Percentiles rank a stretch among this genome's conserved stretches.
Conservation (phyloP, 2,888 invertebrate species). For the Sinopyrophorus schimmeli region DNA sequence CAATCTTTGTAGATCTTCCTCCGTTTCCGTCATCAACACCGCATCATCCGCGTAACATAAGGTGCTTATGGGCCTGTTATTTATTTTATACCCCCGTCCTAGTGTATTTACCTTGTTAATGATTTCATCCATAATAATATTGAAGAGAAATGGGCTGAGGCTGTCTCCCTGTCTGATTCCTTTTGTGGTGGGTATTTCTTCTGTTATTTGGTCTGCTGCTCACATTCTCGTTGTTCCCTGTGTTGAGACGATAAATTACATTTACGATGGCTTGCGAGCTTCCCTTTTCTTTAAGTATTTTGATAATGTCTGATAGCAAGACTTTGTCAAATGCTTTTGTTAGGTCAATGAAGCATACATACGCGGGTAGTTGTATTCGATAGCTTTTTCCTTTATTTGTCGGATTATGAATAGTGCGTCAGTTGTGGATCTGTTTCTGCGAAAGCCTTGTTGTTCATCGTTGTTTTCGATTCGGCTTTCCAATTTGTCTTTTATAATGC, state of each 20-base stretch:
- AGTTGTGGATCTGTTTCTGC: background rate
- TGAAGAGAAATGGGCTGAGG: background rate
- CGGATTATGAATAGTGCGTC: background rate
- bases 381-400: conserved; percentile 2
- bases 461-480: conserved; percentile 1
- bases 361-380: conserved; percentile 1
- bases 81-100: background rate
- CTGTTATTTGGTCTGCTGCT: conserved; percentile 1
- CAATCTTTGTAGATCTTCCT: conserved; percentile 1
- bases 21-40: conserved; percentile 1
- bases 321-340: conserved; percentile 1
- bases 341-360: background rate
- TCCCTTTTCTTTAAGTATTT: conserved; percentile 4
- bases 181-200: too few species aligned
- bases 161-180: too few species aligned
- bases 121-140: too few species aligned
- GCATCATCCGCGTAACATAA: conserved; percentile 1
- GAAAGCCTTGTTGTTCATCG: background rate
- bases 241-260: conserved; percentile 1
- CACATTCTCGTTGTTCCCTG: conserved; percentile 2
- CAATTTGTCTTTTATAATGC: conserved; percentile 1
- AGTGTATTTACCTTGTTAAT: conserved; percentile 5
- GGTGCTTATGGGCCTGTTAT: conserved; percentile 3
- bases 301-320: conserved; percentile 4
- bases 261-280: background rate